A percentile compares a stretch with the other conserved stretches of the same genome.
Evolutionary conservation across 2,797 vertebrate genomes (phyloP).

Genomic region (Tapirus indicus): DNA sequence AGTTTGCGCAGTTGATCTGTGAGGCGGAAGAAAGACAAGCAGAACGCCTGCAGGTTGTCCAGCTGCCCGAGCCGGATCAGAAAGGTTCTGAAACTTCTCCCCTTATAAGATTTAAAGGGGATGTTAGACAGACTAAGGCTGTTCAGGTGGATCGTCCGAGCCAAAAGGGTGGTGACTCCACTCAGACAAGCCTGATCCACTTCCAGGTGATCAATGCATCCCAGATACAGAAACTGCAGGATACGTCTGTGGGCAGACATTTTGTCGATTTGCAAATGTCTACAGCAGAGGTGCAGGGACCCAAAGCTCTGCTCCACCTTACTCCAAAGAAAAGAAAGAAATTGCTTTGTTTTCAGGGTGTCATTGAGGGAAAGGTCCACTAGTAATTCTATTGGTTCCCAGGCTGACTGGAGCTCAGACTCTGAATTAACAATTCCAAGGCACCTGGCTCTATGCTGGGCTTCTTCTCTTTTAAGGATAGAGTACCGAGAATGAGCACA

Average conservation of each 20-base stretch:
- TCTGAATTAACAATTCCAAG: not conserved
- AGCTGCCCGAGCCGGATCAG: not conserved
- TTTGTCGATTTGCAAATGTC: constrained; percentile 42
- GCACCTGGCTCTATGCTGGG: not conserved
- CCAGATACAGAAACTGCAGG: constrained; percentile 39
- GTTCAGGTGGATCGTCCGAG: not conserved
- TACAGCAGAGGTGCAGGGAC: constrained; percentile 57
- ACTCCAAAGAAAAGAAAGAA: constrained; percentile 11
- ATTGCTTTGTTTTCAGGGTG: not conserved
- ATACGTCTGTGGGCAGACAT: not conserved
- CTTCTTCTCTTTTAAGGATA: not conserved
- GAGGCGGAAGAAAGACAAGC: constrained; percentile 27
- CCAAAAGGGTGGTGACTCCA: not conserved
- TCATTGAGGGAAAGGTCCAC: constrained; percentile 27
- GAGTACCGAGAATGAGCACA: not conserved
- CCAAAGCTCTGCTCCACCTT: constrained; percentile 54
- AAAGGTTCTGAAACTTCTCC: not conserved
- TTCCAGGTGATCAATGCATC: constrained; percentile 23
- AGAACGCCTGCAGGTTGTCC: constrained; percentile 29
- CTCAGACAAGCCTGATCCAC: not conserved
- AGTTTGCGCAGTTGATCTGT: constrained; percentile 18
- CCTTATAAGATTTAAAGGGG: not conserved
- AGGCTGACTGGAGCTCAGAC: not conserved
- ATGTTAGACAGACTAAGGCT: constrained; percentile 55
- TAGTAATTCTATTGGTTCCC: constrained; percentile 12